A percentile compares a stretch with the other conserved stretches of the same genome.
Conservation (phyloP, 2,113 vertebrate species). For the Amphiprion ocellaris region DNA sequence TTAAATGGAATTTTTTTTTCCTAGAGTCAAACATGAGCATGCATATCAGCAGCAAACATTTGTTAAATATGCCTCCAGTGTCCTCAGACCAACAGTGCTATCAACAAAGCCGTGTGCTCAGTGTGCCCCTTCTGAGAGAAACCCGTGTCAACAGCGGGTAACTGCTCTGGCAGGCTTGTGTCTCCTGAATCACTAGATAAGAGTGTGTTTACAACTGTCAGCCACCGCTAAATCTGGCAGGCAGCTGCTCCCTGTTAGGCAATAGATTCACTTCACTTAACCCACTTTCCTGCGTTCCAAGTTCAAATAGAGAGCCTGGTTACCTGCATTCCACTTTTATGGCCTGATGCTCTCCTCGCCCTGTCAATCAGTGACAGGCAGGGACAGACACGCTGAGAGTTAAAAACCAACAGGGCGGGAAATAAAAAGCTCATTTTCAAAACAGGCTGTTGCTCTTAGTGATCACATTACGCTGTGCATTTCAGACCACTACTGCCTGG, state of each 20-base stretch:
- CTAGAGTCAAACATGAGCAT: slow-evolving; percentile 20
- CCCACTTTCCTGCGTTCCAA: slow-evolving; percentile 74
- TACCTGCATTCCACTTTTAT: slow-evolving; percentile 67
- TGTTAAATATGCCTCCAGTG: slow-evolving; percentile 45
- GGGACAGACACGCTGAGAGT: slow-evolving; percentile 32
- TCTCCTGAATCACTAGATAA: slow-evolving; percentile 68
- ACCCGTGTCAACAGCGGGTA: slow-evolving; percentile 66
- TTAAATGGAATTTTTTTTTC: background rate
- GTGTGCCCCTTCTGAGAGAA: slow-evolving; percentile 52
- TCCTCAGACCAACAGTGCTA: slow-evolving; percentile 38
- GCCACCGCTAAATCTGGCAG: slow-evolving; percentile 70
- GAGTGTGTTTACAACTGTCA: slow-evolving; percentile 78
- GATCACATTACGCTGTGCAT: slow-evolving; percentile 1
- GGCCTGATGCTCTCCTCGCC: slow-evolving; percentile 7
- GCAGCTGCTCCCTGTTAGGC: slow-evolving; percentile 73
- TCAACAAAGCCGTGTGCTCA: slow-evolving; percentile 48
- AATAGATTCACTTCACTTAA: slow-evolving; percentile 75
- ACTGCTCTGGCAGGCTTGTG: slow-evolving; percentile 53
- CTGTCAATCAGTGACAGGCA: slow-evolving; percentile 73
- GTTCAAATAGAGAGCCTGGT: slow-evolving; percentile 69
- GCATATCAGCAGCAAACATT: slow-evolving; percentile 38
- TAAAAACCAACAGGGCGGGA: background rate
- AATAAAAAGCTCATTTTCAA: slow-evolving; percentile 18
- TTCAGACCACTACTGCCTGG: background rate
- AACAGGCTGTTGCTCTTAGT: background rate